A percentile compares a stretch with the other conserved stretches of the same genome.
Conservation (phyloP, 2,888 invertebrate genomes). For the Sinohyriopsis cumingii region DNA sequence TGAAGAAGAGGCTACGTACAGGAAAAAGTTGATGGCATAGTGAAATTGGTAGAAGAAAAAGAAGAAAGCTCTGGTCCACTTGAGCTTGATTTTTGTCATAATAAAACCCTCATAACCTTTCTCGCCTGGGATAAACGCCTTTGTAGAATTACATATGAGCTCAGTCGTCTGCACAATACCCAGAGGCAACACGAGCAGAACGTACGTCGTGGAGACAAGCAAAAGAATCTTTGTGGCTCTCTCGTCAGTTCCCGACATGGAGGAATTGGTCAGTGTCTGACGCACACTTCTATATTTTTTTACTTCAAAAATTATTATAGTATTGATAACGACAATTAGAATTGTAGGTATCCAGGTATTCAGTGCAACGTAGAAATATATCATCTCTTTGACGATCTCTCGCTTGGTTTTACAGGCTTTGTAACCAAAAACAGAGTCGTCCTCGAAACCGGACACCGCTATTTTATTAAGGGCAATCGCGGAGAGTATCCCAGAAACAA, state of each 20-base stretch:
- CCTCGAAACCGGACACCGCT: conserved; percentile 57
- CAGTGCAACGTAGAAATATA: conserved; percentile 54
- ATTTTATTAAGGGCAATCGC: conserved; percentile 50
- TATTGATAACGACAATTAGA: conserved; percentile 42
- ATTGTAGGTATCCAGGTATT: conserved; percentile 56
- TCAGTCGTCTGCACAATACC: conserved; percentile 54
- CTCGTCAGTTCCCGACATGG: conserved; percentile 45
- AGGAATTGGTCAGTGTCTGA: conserved; percentile 29
- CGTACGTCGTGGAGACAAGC: conserved; percentile 46
- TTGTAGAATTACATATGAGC: conserved; percentile 46
- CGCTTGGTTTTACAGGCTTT: conserved; percentile 53
- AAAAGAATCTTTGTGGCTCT: conserved; percentile 48
- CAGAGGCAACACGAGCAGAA: conserved; percentile 49
- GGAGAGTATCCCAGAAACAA: conserved; percentile 37
- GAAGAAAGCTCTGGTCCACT: conserved; percentile 53
- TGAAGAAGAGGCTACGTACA: conserved; percentile 53
- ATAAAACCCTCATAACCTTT: conserved; percentile 37
- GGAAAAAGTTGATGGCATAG: conserved; percentile 54
- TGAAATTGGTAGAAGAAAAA: conserved; percentile 59
- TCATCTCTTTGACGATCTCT: conserved; percentile 44
- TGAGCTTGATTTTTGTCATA: conserved; percentile 45
- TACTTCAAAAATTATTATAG: conserved; percentile 35
- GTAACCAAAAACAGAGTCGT: conserved; percentile 57
- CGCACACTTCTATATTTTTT: conserved; percentile 33
- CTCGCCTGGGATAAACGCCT: conserved; percentile 23